Evolutionary conservation across 2,113 vertebrate species (phyloP).

Genomic region (Oncorhynchus masou): DNA sequence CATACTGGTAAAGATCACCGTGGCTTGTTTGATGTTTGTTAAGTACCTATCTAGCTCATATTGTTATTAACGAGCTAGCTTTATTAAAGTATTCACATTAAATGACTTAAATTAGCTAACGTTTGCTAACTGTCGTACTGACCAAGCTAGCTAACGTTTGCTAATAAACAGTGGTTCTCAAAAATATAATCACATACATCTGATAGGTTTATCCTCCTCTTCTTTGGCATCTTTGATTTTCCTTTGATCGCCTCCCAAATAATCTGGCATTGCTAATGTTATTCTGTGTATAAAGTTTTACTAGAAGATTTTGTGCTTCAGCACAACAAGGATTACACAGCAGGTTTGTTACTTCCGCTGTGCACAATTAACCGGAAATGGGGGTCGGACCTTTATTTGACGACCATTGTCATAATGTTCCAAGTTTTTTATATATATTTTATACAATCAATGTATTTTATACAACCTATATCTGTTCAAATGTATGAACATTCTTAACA

Average conservation of each 20-base stretch:
- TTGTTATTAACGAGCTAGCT: background rate
- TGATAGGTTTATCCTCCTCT: constrained; percentile 88
- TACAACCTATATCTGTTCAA: too few species aligned
- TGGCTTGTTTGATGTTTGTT: background rate
- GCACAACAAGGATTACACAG: constrained; percentile 72
- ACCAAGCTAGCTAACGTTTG: background rate
- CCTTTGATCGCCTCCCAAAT: constrained; percentile 88
- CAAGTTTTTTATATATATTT: too few species aligned
- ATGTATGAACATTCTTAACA: too few species aligned
- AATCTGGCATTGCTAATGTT: constrained; percentile 84
- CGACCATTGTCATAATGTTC: background rate
- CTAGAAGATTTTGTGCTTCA: background rate
- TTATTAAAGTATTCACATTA: background rate
- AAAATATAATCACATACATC: constrained; percentile 70
- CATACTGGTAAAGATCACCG: too few species aligned
- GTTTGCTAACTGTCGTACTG: background rate
- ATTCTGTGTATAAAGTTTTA: background rate
- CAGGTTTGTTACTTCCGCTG: constrained; percentile 70
- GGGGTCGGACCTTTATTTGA: constrained; percentile 28
- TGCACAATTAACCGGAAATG: constrained; percentile 45
- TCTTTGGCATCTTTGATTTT: constrained; percentile 88
- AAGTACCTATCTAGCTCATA: background rate
- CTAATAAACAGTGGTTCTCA: background rate
- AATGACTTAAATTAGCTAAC: background rate
- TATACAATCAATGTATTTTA: too few species aligned